Percentiles rank a stretch among this genome's conserved stretches.
phyloP scores from a whole-genome alignment of 2,888 invertebrate genomes.

The Phymatocera aterrima region DNA sequence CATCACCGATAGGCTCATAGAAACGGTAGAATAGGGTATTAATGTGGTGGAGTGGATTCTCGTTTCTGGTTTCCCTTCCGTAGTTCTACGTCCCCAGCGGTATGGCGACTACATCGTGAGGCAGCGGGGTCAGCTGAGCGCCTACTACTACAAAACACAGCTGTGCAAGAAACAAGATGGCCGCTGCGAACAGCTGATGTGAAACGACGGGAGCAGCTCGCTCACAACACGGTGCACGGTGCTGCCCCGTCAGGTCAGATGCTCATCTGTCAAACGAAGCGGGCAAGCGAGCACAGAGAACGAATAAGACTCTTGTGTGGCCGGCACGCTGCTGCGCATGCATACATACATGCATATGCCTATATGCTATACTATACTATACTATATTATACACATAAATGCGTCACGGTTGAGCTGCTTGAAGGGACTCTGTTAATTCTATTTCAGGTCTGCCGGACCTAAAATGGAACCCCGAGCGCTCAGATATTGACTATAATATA shows the following conservation, averaged over 20 bases:
- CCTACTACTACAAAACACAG: conserved; percentile 63
- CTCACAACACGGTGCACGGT: conserved; percentile 58
- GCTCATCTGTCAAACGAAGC: conserved; percentile 22
- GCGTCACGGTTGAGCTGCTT: not conserved
- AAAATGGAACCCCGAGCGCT: conserved; percentile 36
- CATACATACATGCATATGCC: not conserved
- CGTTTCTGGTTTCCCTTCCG: no score
- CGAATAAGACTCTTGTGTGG: no score
- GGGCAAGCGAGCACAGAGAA: not conserved
- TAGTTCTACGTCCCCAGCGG: no score
- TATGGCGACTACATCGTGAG: not conserved
- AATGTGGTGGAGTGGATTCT: no score
- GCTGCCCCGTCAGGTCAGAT: conserved; percentile 56
- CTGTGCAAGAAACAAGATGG: conserved; percentile 68
- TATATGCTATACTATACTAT: no score
- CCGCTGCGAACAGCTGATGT: conserved; percentile 71
- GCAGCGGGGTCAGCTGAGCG: conserved; percentile 71
- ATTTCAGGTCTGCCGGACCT: conserved; percentile 40
- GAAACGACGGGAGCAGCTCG: no score
- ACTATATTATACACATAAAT: not conserved
- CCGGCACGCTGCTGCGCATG: not conserved
- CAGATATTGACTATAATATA: conserved; percentile 14
- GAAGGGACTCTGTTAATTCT: conserved; percentile 41
- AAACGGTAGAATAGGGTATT: no score
- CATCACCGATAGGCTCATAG: no score